Evolutionary conservation across 2,113 vertebrate genomes (phyloP).

Genomic region (Neotoma lepida): DNA sequence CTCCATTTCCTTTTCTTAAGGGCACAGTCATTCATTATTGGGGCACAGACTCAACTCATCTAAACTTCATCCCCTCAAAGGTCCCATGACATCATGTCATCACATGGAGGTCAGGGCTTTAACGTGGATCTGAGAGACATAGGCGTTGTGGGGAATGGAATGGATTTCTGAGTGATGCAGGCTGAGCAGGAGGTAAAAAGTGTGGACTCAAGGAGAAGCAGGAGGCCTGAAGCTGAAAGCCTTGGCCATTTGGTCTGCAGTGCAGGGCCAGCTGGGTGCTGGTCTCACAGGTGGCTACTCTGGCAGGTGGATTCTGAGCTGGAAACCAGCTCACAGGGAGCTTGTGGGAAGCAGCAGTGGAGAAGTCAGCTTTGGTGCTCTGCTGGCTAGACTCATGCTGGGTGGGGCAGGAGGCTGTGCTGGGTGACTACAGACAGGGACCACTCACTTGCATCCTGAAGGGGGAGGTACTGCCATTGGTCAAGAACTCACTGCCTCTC

Average conservation of each 20-base stretch:
- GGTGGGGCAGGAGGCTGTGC: neutral
- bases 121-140: neutral
- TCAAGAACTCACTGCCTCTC: neutral
- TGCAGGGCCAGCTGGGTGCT: neutral
- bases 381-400: neutral
- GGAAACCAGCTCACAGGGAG: rapidly evolving
- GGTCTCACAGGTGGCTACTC: neutral
- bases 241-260: neutral
- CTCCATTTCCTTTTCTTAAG: neutral
- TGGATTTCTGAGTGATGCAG: too few relatives aligned
- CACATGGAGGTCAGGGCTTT: neutral
- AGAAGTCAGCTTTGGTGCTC: neutral
- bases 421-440: neutral
- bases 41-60: too few relatives aligned
- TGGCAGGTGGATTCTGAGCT: neutral
- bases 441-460: neutral
- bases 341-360: neutral
- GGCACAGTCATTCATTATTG: neutral
- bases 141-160: neutral
- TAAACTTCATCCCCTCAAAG: neutral
- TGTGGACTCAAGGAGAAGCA: neutral
- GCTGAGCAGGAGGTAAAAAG: neutral
- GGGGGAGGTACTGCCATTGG: too few relatives aligned
- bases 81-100: too few relatives aligned
- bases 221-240: neutral